These are phyloP conservation scores for Prionace glauca DNA, from an alignment of 2,797 vertebrate genomes.

Conservation along the genomic window DNA sequence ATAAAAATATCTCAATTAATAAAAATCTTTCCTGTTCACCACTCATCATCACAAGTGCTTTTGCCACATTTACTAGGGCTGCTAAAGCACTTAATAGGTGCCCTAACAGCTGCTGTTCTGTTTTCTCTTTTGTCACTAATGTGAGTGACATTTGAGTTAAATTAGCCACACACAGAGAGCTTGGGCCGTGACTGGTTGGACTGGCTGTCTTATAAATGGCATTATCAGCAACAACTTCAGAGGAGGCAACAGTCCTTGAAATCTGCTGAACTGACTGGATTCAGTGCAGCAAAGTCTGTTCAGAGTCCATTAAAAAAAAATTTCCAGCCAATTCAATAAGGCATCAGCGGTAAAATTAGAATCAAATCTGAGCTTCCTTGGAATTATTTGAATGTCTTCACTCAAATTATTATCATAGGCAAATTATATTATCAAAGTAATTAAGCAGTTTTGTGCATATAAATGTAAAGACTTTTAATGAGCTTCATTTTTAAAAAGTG, in stretches of 20 bases:
- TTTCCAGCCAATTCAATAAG: background rate
- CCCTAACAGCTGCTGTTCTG: background rate
- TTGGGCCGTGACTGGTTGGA: background rate
- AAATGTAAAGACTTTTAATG: background rate
- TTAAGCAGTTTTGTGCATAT: background rate
- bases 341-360: background rate
- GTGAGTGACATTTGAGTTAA: constrained; percentile 17
- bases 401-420: background rate
- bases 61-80: background rate
- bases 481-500: background rate
- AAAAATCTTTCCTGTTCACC: background rate
- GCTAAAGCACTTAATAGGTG: background rate
- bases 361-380: background rate
- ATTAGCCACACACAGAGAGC: background rate
- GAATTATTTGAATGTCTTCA: constrained; percentile 1
- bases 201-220: background rate
- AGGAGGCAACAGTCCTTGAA: background rate
- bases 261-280: constrained; percentile 15
- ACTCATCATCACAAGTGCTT: background rate
- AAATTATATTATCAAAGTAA: background rate
- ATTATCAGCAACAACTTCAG: background rate
- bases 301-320: background rate
- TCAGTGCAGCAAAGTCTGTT: background rate
- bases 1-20: background rate
- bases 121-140: background rate